Evolutionary conservation across 2,888 invertebrate species (phyloP), one percentile per base, ranked within the genome.

Genomic region (Limenitis camilla): DNA sequence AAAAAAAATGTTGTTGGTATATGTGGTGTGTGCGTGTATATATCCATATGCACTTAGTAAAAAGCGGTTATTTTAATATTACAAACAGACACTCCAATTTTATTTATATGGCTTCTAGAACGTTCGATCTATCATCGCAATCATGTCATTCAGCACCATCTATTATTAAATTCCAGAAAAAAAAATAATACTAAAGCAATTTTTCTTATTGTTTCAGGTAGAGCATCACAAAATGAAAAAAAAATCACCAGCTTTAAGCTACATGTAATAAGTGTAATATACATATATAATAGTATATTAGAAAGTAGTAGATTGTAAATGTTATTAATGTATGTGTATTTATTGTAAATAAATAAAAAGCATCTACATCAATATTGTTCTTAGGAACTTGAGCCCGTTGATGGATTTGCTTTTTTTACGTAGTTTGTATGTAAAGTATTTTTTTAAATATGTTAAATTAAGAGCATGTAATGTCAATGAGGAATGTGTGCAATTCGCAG

Each of bases 301-400:
- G 19, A 19, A 19, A 19, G 19, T 31, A 35, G 32, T 53, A 8
- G 67, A 68, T 68, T 73, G 72, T 64, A 74, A 78, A 71, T 61
- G 77, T 83, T 84, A 83, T 80, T 62, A 52, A 41, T 49, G 31
- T 52, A 58, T 58, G n/a, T n/a, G n/a, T n/a, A n/a, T n/a, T n/a
- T n/a, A n/a, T 19, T 55, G 49, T 55, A 59, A 48, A 58, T 58
- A 52, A 33, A 49, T 41, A 52, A 62, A 80, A 84, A 84, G 83
- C 77, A 61, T 71, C 78, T 74, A 64, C 72, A 73, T 77, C 85
- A 84, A 81, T 66, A 68, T 68, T 67, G 71, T 71, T 72, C 71
- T 67, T 65, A 62, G 60, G 74, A 78, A 74, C 76, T 69, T 82
- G 85, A 85, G 85, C 85, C 85, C 85, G 67, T 83, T 85, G 85